Evolutionary conservation across 2,888 invertebrate species (phyloP).

Genomic region (Diploptera punctata): DNA sequence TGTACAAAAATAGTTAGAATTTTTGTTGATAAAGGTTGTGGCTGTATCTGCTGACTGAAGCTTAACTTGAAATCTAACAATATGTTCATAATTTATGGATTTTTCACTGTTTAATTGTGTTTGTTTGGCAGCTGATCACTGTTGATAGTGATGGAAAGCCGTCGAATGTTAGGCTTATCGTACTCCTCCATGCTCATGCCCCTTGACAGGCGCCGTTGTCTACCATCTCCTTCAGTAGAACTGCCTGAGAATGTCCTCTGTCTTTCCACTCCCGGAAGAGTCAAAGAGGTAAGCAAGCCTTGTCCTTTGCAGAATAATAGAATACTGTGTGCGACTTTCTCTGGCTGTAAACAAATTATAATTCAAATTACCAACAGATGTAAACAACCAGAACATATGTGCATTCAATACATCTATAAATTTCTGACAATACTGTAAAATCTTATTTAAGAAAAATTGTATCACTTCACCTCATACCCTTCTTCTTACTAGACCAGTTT

Average conservation of each 20-base stretch:
- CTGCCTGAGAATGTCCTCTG: conserved; percentile 66
- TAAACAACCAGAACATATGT: too few species aligned
- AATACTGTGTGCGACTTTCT: conserved; percentile 84
- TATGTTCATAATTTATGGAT: too few species aligned
- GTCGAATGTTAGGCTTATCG: conserved; percentile 78
- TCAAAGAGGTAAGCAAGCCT: conserved; percentile 80
- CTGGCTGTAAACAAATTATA: conserved; percentile 81
- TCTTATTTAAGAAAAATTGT: too few species aligned
- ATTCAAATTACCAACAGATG: too few species aligned
- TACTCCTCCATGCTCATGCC: conserved; percentile 85
- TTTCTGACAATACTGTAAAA: too few species aligned
- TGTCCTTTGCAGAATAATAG: conserved; percentile 89
- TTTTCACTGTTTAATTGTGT: conserved; percentile 36
- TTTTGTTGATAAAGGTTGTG: too few species aligned
- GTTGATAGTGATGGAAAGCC: conserved; percentile 67
- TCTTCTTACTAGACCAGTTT: too few species aligned
- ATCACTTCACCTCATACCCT: too few species aligned
- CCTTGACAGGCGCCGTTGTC: conserved; percentile 58
- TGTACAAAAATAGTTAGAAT: too few species aligned
- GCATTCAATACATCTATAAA: too few species aligned
- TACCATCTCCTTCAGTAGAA: conserved; percentile 58
- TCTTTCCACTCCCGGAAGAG: conserved; percentile 81
- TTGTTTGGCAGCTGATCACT: conserved; percentile 41
- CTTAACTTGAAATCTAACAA: too few species aligned
- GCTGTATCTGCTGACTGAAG: too few species aligned